Percentiles rank a stretch among this genome's conserved stretches.
phyloP scores from a whole-genome alignment of 1,140 invertebrate genomes.

The Micrasema longulum region DNA sequence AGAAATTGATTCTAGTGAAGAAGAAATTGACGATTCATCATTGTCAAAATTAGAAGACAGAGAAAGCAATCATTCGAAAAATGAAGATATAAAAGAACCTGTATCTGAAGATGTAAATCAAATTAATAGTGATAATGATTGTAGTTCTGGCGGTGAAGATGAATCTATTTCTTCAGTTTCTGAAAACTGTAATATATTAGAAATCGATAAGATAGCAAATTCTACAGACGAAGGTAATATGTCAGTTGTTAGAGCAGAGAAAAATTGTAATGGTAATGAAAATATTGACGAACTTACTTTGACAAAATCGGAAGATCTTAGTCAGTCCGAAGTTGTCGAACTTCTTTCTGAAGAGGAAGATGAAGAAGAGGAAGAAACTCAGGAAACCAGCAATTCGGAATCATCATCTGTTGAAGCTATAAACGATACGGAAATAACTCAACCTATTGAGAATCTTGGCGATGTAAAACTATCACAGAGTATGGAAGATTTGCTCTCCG shows the following conservation, averaged over 20 bases:
- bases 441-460: neutral
- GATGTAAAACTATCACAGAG: constrained; percentile 8
- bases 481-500: constrained; percentile 19
- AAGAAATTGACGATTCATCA: too few species aligned
- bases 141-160: neutral
- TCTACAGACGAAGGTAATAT: neutral
- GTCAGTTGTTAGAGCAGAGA: neutral
- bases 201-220: neutral
- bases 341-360: neutral
- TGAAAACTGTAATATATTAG: neutral
- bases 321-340: neutral
- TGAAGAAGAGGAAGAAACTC: neutral
- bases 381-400: neutral
- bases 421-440: too few species aligned
- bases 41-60: too few species aligned
- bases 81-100: too few species aligned
- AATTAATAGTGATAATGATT: too few species aligned
- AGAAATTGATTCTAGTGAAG: too few species aligned
- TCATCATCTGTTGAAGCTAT: too few species aligned
- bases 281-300: neutral
- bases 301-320: neutral
- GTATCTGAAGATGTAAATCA: too few species aligned
- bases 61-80: too few species aligned
- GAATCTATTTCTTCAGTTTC: neutral
- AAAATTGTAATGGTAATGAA: neutral